A percentile compares a stretch with the other conserved stretches of the same genome.
phyloP scores from a whole-genome alignment of 2,797 vertebrate genomes.

The Sardinella longiceps region DNA sequence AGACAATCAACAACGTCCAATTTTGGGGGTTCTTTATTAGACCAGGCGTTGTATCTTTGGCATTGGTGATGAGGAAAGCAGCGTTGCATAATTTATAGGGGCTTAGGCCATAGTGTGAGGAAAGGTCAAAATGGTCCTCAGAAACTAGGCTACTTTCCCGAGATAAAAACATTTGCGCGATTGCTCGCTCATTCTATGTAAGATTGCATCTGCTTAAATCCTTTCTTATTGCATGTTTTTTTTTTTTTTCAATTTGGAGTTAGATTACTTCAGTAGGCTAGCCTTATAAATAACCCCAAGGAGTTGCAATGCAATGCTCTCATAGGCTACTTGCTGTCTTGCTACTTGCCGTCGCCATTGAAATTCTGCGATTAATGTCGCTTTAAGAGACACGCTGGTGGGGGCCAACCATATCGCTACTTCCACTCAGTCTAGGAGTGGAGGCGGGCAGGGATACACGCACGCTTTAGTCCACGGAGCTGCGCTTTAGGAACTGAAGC shows the following conservation, averaged over 20 bases:
- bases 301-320: background rate
- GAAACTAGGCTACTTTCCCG: background rate
- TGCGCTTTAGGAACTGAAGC: slow-evolving; percentile 64
- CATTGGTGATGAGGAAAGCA: no score
- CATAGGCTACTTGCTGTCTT: no score
- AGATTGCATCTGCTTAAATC: no score
- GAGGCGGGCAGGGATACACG: slow-evolving; percentile 44
- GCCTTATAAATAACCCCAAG: background rate
- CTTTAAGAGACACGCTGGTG: slow-evolving; percentile 72
- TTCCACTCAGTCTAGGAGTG: background rate
- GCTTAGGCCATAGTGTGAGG: no score
- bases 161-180: background rate
- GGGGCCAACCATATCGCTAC: slow-evolving; percentile 41
- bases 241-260: background rate
- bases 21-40: no score
- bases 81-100: no score
- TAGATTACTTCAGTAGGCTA: background rate
- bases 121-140: background rate
- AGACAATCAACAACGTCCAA: no score
- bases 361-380: slow-evolving; percentile 41
- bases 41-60: no score
- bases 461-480: slow-evolving; percentile 36
- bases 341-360: background rate
- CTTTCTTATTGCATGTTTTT: no score
- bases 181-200: no score